Conservation (phyloP, 2,888 invertebrate genomes). For the Linyphia triangularis region DNA sequence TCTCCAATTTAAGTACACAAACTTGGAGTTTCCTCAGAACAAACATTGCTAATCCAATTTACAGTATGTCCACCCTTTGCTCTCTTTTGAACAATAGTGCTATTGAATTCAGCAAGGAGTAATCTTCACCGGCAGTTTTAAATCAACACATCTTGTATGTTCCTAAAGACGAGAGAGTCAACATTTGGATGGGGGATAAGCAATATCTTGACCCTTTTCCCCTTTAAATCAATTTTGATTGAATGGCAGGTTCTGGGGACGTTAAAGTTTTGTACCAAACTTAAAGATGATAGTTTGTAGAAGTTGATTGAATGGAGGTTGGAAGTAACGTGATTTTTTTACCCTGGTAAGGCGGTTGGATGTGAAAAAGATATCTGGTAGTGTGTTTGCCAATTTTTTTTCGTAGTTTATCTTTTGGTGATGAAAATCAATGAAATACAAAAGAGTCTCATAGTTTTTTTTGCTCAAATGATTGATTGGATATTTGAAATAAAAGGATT, state of each 20-base stretch:
- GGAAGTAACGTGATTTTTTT: background rate
- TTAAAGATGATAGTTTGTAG: too few relatives aligned
- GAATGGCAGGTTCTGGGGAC: background rate
- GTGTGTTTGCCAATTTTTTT: background rate
- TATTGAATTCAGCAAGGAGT: background rate
- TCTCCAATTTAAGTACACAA: too few relatives aligned
- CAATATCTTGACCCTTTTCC: background rate
- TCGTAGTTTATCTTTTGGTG: too few relatives aligned
- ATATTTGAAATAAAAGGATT: too few relatives aligned
- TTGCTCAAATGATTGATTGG: too few relatives aligned
- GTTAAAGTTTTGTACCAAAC: background rate
- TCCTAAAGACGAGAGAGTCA: background rate
- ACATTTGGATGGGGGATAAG: too few relatives aligned
- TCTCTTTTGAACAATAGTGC: background rate
- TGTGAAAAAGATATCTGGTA: background rate
- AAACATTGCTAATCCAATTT: background rate
- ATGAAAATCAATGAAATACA: too few relatives aligned
- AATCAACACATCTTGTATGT: background rate
- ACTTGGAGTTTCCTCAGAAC: too few relatives aligned
- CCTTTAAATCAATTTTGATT: slow-evolving; percentile 3
- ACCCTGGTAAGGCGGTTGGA: background rate
- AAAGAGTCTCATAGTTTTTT: too few relatives aligned
- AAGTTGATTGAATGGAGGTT: slow-evolving; percentile 1
- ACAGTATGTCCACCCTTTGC: background rate
- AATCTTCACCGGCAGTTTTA: background rate